Percentiles rank a stretch among this genome's conserved stretches.
phyloP scores from a whole-genome alignment of 2,888 invertebrate species.

The Rhagium mordax region DNA sequence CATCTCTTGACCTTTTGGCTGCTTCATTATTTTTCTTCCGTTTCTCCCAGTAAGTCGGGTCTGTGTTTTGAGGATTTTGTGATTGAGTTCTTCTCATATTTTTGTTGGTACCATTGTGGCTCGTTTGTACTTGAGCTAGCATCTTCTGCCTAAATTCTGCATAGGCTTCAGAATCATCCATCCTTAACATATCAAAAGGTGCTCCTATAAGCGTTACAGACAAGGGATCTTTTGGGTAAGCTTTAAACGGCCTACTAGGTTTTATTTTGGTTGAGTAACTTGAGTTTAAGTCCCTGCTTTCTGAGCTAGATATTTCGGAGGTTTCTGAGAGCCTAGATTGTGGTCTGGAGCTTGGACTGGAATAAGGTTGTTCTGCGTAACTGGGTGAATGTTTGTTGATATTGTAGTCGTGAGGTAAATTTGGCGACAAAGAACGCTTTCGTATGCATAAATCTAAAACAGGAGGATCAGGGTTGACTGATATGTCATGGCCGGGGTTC shows the following conservation, averaged over 20 bases:
- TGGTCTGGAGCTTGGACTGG: constrained; percentile 38
- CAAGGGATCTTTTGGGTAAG: constrained; percentile 81
- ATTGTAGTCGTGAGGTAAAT: constrained; percentile 43
- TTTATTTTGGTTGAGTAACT: constrained; percentile 64
- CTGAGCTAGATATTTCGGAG: constrained; percentile 49
- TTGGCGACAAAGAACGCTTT: constrained; percentile 49
- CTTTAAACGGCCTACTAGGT: constrained; percentile 77
- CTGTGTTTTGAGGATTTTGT: constrained; percentile 66
- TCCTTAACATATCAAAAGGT: constrained; percentile 71
- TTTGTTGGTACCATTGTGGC: constrained; percentile 74
- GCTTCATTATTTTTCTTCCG: constrained; percentile 95
- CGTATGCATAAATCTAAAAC: constrained; percentile 60
- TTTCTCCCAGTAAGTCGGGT: constrained; percentile 90
- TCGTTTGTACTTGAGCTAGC: constrained; percentile 77
- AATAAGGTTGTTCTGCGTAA: background rate
- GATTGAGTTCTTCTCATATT: constrained; percentile 77
- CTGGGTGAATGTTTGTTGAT: constrained; percentile 37
- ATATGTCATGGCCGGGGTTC: constrained; percentile 31
- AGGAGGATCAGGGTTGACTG: background rate
- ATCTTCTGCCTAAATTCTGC: constrained; percentile 80
- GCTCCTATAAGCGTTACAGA: constrained; percentile 72
- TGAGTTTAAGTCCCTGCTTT: constrained; percentile 36
- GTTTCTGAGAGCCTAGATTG: constrained; percentile 52
- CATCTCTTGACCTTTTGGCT: constrained; percentile 94
- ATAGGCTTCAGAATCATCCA: constrained; percentile 79